These are phyloP conservation scores for Nomada hirtipes DNA, from an alignment of 2,888 invertebrate genomes.

Conservation along the genomic window DNA sequence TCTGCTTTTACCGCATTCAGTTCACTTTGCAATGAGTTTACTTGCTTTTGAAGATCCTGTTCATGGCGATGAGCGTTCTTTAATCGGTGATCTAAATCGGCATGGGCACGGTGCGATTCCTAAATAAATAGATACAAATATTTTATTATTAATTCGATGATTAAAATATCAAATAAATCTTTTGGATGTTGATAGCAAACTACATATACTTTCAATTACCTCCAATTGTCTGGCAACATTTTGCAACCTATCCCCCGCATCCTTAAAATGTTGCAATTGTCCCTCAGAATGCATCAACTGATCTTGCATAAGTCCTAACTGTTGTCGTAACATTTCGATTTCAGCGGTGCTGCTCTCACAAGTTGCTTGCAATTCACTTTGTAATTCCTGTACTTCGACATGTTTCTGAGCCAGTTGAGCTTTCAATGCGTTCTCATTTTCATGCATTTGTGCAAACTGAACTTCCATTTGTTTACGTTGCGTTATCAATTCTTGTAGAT, in stretches of 20 bases:
- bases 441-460: constrained; percentile 87
- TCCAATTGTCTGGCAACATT: constrained; percentile 86
- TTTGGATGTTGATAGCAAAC: background rate
- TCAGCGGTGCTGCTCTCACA: constrained; percentile 79
- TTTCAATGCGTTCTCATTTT: constrained; percentile 83
- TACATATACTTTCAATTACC: constrained; percentile 69
- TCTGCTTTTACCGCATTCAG: constrained; percentile 80
- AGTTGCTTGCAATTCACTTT: constrained; percentile 80
- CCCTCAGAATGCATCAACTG: constrained; percentile 80
- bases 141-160: background rate
- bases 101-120: constrained; percentile 86
- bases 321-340: constrained; percentile 78
- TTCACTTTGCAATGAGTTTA: constrained; percentile 82
- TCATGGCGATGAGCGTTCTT: constrained; percentile 85
- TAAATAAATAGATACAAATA: constrained; percentile 71
- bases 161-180: background rate
- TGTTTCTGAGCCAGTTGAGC: constrained; percentile 84
- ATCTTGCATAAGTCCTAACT: constrained; percentile 79
- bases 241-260: constrained; percentile 85
- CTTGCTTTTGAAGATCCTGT: constrained; percentile 86
- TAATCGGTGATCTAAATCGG: constrained; percentile 86
- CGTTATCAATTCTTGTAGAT: constrained; percentile 86
- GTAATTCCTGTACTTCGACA: constrained; percentile 84
- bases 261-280: constrained; percentile 83
- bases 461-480: constrained; percentile 89